phyloP scores from a whole-genome alignment of 1,140 invertebrate genomes.

The Ips nitidus region DNA sequence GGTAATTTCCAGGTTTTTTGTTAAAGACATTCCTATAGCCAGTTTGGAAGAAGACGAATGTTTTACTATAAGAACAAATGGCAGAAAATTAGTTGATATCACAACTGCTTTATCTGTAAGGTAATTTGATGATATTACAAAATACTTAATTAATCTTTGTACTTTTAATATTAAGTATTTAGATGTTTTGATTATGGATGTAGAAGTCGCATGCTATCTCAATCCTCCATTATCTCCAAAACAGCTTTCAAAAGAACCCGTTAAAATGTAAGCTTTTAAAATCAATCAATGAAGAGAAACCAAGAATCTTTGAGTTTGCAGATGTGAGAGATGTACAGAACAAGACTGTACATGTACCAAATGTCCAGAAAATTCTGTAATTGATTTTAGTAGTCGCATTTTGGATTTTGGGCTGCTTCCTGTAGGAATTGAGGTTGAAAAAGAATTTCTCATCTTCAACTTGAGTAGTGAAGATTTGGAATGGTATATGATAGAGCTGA shows the following conservation, averaged over 20 bases:
- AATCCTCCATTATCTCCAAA: background rate
- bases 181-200: slow-evolving; percentile 28
- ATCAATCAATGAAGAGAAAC: too few relatives aligned
- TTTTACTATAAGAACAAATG: slow-evolving; percentile 23
- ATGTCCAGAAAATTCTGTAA: background rate
- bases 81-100: slow-evolving; percentile 3
- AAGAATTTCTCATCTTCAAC: slow-evolving; percentile 30
- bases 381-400: slow-evolving; percentile 18
- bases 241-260: too few relatives aligned
- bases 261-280: too few relatives aligned
- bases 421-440: slow-evolving; percentile 22
- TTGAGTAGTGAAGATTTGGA: background rate
- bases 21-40: slow-evolving; percentile 36
- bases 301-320: too few relatives aligned
- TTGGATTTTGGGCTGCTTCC: slow-evolving; percentile 34
- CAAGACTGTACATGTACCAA: background rate
- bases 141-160: too few relatives aligned
- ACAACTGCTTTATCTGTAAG: slow-evolving; percentile 10
- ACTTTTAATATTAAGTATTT: background rate
- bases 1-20: slow-evolving; percentile 35
- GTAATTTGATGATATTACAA: too few relatives aligned
- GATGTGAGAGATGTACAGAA: background rate
- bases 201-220: slow-evolving; percentile 29
- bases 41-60: slow-evolving; percentile 32
- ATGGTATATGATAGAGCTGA: slow-evolving; percentile 33